phyloP scores from a whole-genome alignment of 2,797 vertebrate species.

The Clarias laeviceps region DNA sequence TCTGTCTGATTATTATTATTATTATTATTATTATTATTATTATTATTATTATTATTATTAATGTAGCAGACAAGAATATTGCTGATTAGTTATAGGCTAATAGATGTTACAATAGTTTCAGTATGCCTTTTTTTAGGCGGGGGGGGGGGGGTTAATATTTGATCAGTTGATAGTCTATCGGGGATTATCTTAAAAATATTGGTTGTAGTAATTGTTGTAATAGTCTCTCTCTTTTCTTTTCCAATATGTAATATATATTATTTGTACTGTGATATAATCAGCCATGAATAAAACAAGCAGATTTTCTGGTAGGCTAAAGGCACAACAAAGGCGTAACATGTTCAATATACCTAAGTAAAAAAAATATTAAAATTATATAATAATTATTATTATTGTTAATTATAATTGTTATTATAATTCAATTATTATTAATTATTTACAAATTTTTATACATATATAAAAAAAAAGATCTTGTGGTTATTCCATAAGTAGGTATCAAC shows the following conservation, averaged over 20 bases:
- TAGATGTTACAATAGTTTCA: not conserved
- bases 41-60: not conserved
- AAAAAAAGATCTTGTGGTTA: not conserved
- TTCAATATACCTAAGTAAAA: not conserved
- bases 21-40: not conserved
- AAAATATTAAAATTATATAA: not conserved
- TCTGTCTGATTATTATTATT: not conserved
- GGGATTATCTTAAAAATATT: not conserved
- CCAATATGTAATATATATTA: not conserved
- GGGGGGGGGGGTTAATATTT: not conserved
- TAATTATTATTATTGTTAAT: not conserved
- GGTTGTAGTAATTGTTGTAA: not conserved
- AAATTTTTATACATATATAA: too few species aligned
- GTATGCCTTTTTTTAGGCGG: not conserved
- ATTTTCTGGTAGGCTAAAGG: not conserved
- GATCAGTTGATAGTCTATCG: not conserved
- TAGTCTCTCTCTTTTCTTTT: not conserved
- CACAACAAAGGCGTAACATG: not conserved
- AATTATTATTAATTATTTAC: too few species aligned
- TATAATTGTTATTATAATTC: too few species aligned
- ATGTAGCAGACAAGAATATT: not conserved
- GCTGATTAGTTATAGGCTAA: not conserved
- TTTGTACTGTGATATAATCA: not conserved
- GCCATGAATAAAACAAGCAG: not conserved
- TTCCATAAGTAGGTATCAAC: constrained; percentile 27